Conservation (phyloP, 2,888 invertebrate genomes). For the Dexiosoma caninum region DNA sequence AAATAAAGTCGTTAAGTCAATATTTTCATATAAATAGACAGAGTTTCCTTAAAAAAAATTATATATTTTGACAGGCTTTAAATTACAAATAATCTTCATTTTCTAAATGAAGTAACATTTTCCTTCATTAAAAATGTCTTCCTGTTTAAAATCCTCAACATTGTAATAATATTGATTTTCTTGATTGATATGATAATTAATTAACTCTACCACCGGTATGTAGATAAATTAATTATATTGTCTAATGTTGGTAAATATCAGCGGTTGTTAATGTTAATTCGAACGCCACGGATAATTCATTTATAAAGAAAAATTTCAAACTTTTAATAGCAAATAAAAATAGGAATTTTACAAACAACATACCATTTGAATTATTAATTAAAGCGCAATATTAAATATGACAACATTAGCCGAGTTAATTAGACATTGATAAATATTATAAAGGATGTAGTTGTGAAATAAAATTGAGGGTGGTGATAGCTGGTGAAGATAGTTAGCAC, state of each 20-base stretch:
- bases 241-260: conserved; percentile 38
- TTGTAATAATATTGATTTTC: too few species aligned
- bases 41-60: too few species aligned
- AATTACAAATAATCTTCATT: too few species aligned
- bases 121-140: too few species aligned
- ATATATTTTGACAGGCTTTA: too few species aligned
- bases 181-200: too few species aligned
- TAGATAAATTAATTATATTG: conserved; percentile 39
- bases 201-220: background rate
- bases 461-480: background rate
- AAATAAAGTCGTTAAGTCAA: too few species aligned
- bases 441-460: background rate
- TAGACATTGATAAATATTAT: background rate
- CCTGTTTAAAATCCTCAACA: too few species aligned
- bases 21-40: too few species aligned
- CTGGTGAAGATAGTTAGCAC: too few species aligned
- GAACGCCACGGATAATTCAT: conserved; percentile 6
- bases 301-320: background rate
- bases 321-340: background rate
- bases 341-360: background rate
- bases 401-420: background rate
- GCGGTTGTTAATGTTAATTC: background rate
- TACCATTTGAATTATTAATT: conserved; percentile 22
- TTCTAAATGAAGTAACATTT: too few species aligned
- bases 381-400: background rate